Evolutionary conservation across 2,797 vertebrate species (phyloP).

Genomic region (Labroides dimidiatus): DNA sequence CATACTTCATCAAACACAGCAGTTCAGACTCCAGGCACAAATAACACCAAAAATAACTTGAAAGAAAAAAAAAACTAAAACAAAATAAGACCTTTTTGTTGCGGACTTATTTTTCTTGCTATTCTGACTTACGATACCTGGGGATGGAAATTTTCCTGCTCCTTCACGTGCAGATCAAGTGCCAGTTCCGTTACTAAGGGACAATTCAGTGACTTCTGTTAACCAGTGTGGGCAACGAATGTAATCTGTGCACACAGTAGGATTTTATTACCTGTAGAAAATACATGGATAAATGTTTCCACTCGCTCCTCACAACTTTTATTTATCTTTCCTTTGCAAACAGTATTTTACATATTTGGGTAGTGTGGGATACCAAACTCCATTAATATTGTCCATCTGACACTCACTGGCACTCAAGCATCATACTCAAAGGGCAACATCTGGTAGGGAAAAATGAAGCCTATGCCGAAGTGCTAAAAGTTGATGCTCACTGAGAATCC

Average conservation of each 20-base stretch:
- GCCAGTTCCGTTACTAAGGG: no score
- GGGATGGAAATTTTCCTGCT: no score
- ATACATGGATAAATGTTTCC: constrained; percentile 1
- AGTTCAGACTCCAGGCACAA: neutral
- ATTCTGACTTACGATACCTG: no score
- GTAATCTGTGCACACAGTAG: neutral
- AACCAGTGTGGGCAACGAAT: neutral
- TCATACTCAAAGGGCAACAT: no score
- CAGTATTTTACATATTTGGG: neutral
- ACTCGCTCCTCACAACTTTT: neutral
- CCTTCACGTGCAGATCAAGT: no score
- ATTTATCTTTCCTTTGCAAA: neutral
- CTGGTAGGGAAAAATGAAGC: no score
- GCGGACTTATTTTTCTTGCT: no score
- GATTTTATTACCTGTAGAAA: neutral
- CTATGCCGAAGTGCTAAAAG: no score
- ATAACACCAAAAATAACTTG: no score
- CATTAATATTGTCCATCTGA: constrained; percentile 16
- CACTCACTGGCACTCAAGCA: neutral
- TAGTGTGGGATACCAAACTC: neutral
- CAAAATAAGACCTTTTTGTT: no score
- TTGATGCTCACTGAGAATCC: no score
- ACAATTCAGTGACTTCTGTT: neutral
- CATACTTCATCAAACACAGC: neutral
- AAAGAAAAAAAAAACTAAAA: no score